Conservation (phyloP, 1,140 invertebrate species). For the Apis dorsata region DNA sequence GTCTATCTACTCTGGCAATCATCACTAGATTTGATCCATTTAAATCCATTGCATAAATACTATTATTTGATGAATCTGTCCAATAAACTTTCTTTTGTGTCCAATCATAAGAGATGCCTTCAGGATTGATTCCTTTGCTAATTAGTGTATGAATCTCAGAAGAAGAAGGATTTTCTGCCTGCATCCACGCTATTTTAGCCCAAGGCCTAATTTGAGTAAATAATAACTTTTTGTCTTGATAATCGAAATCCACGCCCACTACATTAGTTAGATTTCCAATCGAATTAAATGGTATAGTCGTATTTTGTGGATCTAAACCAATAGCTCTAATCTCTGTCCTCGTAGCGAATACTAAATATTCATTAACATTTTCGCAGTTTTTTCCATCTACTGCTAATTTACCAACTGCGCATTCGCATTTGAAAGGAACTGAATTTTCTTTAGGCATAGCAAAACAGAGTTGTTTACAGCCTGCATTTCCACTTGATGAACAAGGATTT, state of each 20-base stretch:
- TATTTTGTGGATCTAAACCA: slow-evolving; percentile 89
- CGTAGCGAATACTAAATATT: slow-evolving; percentile 95
- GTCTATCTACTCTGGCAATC: slow-evolving; percentile 95
- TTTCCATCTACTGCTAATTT: slow-evolving; percentile 83
- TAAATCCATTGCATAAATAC: slow-evolving; percentile 96
- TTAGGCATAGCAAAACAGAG: slow-evolving; percentile 96
- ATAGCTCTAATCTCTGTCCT: slow-evolving; percentile 94
- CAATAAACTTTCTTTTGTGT: slow-evolving; percentile 98
- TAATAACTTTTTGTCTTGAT: slow-evolving; percentile 90
- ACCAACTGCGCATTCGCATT: slow-evolving; percentile 95
- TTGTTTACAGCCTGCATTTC: slow-evolving; percentile 93
- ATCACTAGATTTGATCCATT: slow-evolving; percentile 94
- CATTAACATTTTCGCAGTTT: slow-evolving; percentile 90
- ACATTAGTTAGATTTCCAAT: slow-evolving; percentile 96
- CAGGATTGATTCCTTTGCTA: slow-evolving; percentile 92
- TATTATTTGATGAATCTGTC: slow-evolving; percentile 97
- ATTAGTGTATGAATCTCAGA: slow-evolving; percentile 87
- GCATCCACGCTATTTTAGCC: slow-evolving; percentile 91
- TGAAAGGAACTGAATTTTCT: slow-evolving; percentile 71
- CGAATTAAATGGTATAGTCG: slow-evolving; percentile 91
- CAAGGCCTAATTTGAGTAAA: slow-evolving; percentile 96
- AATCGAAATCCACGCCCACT: slow-evolving; percentile 98
- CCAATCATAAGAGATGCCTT: slow-evolving; percentile 98
- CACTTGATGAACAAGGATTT: slow-evolving; percentile 87
- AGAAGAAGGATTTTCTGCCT: slow-evolving; percentile 84